phyloP scores from a whole-genome alignment of 2,888 invertebrate species.

The Dryobota labecula region DNA sequence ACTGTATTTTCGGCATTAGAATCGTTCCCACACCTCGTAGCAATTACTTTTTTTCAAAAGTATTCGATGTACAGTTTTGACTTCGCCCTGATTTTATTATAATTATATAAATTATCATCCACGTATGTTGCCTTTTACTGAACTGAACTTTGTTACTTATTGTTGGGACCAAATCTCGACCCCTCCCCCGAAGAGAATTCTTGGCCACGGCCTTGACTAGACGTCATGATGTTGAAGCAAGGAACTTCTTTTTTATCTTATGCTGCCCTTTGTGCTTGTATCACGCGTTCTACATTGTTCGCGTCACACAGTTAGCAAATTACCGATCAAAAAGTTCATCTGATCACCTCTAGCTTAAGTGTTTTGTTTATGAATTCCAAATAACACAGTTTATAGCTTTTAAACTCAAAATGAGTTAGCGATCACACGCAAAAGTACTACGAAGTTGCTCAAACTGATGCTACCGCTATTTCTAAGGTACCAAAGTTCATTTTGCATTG shows the following conservation, averaged over 20 bases:
- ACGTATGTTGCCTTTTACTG: too few relatives aligned
- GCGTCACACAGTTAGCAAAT: not conserved
- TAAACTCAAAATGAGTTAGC: slow-evolving; percentile 20
- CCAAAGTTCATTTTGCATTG: slow-evolving; percentile 20
- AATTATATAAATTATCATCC: too few relatives aligned
- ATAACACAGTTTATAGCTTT: slow-evolving; percentile 25
- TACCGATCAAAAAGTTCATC: not conserved
- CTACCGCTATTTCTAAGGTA: not conserved
- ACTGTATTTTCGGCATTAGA: too few relatives aligned
- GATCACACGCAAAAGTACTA: slow-evolving; percentile 12
- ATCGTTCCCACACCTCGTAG: not conserved
- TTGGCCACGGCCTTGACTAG: too few relatives aligned
- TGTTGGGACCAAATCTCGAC: too few relatives aligned
- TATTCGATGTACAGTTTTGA: not conserved
- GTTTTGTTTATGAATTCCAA: slow-evolving; percentile 15
- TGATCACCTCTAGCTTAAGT: slow-evolving; percentile 1
- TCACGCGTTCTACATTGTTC: too few relatives aligned
- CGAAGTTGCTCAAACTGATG: slow-evolving; percentile 7
- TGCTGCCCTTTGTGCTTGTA: not conserved
- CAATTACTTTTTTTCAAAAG: not conserved
- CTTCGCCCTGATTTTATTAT: not conserved
- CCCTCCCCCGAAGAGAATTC: too few relatives aligned
- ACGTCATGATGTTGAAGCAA: not conserved
- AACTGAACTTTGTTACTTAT: too few relatives aligned
- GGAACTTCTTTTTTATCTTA: not conserved